Percentiles rank a stretch among this genome's conserved stretches.
phyloP scores from a whole-genome alignment of 1,140 invertebrate genomes.

The Homarus americanus region DNA sequence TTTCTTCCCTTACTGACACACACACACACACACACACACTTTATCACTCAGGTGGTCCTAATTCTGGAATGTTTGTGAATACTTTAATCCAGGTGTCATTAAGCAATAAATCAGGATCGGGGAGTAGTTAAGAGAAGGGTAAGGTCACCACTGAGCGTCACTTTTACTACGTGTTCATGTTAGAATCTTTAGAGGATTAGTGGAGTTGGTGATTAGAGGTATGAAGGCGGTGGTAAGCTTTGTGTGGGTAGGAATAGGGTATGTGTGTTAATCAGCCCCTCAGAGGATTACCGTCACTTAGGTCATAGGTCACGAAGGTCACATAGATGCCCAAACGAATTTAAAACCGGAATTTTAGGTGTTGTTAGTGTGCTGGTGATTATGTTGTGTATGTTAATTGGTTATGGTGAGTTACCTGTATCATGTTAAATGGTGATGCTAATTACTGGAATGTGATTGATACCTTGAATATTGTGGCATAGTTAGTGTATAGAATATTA shows the following conservation, averaged over 20 bases:
- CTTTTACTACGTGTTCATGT: neutral
- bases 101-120: conserved; percentile 40
- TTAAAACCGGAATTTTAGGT: no score
- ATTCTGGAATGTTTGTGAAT: conserved; percentile 9
- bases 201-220: neutral
- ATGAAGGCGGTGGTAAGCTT: neutral
- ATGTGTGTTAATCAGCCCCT: conserved; percentile 26
- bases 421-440: no score
- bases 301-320: no score
- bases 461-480: no score
- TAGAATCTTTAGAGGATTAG: neutral
- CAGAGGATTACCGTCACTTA: no score
- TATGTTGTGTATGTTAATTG: no score
- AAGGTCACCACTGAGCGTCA: neutral
- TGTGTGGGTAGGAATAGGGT: conserved; percentile 27
- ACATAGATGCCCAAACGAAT: no score
- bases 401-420: no score
- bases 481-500: no score
- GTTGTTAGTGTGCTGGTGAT: no score
- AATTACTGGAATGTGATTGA: no score
- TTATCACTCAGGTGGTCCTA: neutral
- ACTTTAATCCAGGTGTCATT: conserved; percentile 39
- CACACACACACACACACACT: neutral
- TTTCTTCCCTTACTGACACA: no score
- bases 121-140: neutral